Evolutionary conservation across 2,113 vertebrate species (phyloP).

Genomic region (Muntiacus muntjak): DNA sequence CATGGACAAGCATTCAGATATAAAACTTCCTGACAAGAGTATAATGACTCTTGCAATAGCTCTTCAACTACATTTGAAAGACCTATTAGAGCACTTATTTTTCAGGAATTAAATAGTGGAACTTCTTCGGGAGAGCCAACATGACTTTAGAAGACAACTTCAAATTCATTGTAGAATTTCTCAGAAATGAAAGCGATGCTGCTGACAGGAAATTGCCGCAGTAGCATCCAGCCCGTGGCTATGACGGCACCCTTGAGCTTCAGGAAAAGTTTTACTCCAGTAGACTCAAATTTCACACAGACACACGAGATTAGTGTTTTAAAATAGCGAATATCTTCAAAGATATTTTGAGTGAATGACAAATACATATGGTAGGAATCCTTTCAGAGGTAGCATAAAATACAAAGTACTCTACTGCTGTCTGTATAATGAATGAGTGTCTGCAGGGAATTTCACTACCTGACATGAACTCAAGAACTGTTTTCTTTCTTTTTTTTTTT

Average conservation of each 20-base stretch:
- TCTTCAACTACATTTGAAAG: neutral
- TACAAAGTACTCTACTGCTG: neutral
- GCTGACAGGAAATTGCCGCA: neutral
- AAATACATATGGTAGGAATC: slow-evolving; percentile 44
- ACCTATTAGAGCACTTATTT: neutral
- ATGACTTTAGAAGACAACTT: neutral
- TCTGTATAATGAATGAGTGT: slow-evolving; percentile 36
- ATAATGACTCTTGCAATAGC: neutral
- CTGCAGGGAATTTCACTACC: slow-evolving; percentile 13
- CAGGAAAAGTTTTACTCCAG: slow-evolving; percentile 23
- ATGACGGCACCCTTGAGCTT: slow-evolving; percentile 58
- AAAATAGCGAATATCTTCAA: slow-evolving; percentile 70
- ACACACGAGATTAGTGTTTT: slow-evolving; percentile 57
- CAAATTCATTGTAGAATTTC: neutral
- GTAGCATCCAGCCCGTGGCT: neutral
- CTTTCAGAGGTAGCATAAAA: neutral
- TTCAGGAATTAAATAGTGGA: neutral
- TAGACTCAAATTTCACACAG: neutral
- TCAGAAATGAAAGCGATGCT: neutral
- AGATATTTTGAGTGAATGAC: slow-evolving; percentile 52
- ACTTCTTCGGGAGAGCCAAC: neutral
- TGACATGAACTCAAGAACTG: slow-evolving; percentile 55
- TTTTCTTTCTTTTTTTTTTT: slow-evolving; percentile 31
- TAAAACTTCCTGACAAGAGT: neutral
- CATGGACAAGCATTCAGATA: neutral